Evolutionary conservation across 1,140 invertebrate species (phyloP).

Genomic region (Luehdorfia chinensis): DNA sequence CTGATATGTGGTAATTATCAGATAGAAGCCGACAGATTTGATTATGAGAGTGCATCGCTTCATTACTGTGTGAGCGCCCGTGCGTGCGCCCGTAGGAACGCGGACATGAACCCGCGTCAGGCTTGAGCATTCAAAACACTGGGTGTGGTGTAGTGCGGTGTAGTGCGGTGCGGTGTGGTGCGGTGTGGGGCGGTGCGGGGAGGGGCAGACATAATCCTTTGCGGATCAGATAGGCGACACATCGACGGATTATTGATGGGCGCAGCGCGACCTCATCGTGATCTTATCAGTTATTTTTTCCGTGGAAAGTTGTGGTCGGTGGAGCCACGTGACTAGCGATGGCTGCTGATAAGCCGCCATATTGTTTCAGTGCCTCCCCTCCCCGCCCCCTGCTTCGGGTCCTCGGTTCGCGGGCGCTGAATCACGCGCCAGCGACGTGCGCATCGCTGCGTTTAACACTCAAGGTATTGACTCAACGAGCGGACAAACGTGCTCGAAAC

Average conservation of each 20-base stretch:
- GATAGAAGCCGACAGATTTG: conserved; percentile 68
- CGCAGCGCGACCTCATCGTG: conserved; percentile 61
- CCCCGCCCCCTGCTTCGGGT: conserved; percentile 22
- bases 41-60: conserved; percentile 50
- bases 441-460: too few species aligned
- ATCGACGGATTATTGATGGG: conserved; percentile 66
- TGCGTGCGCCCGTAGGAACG: conserved; percentile 2
- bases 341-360: conserved; percentile 60
- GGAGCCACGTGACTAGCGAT: conserved; percentile 41
- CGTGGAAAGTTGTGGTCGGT: conserved; percentile 59
- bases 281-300: conserved; percentile 72
- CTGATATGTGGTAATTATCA: conserved; percentile 68
- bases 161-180: conserved; percentile 3
- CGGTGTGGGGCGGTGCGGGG: conserved; percentile 9
- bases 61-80: conserved; percentile 5
- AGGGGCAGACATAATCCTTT: conserved; percentile 21
- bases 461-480: not conserved
- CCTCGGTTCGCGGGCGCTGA: conserved; percentile 15
- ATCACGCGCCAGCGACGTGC: conserved; percentile 20
- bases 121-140: too few species aligned
- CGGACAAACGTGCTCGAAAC: not conserved
- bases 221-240: conserved; percentile 49
- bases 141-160: conserved; percentile 6
- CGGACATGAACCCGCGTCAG: not conserved
- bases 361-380: conserved; percentile 50